Base-by-base conservation (phyloP, 2,797 vertebrate species). In the Sylvia borin region DNA sequence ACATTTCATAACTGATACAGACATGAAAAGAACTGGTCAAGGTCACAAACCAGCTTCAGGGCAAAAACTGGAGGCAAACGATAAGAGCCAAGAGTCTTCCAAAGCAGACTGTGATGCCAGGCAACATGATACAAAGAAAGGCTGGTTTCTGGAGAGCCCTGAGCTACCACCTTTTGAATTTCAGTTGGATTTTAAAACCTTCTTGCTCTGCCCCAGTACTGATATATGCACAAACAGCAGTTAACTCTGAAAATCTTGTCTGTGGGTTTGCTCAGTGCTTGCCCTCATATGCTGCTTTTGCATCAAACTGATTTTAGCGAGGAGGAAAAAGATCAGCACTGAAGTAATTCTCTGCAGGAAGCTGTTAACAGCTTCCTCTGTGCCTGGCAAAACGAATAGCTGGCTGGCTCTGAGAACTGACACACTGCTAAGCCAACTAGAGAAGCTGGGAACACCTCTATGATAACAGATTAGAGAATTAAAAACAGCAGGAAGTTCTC, bases 401-500 rank as follows among this genome's bases (percentile, higher is more conserved):
- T 77, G 74, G 19, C 48, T 29, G 26, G 12, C 20, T 77, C 26
- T 15, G 60, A 64, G 16, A 43, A 6, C 0, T 53, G 60, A 43
- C 38, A 43, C 25, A 19, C 32, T 43, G 16, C 38, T 53, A 34
- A 64, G 38, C 25, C 26, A 31, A 29, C 34, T 29, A 34, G 32
- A 43, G 38, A 64, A 64, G 38, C 32, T 43, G 12, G 38, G 6
- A 53, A 53, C 1, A 4, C 8, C 48, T 64, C 32, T 34, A 18
- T 29, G 48, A 29, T 18, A 34, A 77, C 19, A 24, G n/a, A 76
- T 16, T 43, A 19, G 19, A 25, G 25, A 29, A 34, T 0, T 0
- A 53, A 64, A 62, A 53, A 3, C 2, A 3, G 2, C 1, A 0
- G 36, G 12, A 42, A 24, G 60, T 77, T 53, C 11, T n/a, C 57